These are phyloP conservation scores for Strigamia maritima DNA, from an alignment of 2,888 invertebrate species.

Conservation along the genomic window DNA sequence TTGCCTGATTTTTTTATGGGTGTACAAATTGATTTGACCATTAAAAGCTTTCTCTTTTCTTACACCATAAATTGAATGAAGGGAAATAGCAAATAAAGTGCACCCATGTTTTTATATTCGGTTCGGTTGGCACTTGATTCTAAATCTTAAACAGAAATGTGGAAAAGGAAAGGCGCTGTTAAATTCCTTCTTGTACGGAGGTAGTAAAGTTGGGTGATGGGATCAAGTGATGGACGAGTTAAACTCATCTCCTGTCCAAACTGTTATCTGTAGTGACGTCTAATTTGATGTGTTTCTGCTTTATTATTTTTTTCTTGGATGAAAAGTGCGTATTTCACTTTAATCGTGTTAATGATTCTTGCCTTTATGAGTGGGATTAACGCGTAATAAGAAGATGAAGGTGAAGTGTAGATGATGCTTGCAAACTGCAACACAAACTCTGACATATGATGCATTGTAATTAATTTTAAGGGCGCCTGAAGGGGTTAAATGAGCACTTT, in stretches of 20 bases:
- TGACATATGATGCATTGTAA: not conserved
- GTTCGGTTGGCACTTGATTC: slow-evolving; percentile 13
- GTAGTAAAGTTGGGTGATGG: slow-evolving; percentile 5
- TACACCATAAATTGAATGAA: not conserved
- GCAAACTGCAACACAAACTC: not conserved
- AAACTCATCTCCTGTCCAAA: not conserved
- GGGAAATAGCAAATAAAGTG: not conserved
- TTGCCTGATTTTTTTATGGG: not conserved
- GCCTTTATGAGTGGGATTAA: slow-evolving; percentile 13
- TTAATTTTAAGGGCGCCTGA: not conserved
- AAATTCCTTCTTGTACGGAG: not conserved
- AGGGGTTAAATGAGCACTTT: not conserved
- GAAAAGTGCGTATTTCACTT: not conserved
- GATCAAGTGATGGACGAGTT: slow-evolving; percentile 4
- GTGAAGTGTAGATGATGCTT: not conserved
- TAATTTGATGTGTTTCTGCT: not conserved
- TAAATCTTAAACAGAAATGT: slow-evolving; percentile 8
- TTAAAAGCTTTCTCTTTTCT: slow-evolving; percentile 1
- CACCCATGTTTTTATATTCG: not conserved
- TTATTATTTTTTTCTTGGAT: not conserved
- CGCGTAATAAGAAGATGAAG: not conserved
- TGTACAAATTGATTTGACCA: not conserved
- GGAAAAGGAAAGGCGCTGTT: not conserved
- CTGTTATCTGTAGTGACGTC: not conserved
- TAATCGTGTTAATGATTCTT: not conserved